These are phyloP conservation scores for Hemibagrus wyckioides DNA, from an alignment of 2,113 vertebrate species.

Conservation along the genomic window DNA sequence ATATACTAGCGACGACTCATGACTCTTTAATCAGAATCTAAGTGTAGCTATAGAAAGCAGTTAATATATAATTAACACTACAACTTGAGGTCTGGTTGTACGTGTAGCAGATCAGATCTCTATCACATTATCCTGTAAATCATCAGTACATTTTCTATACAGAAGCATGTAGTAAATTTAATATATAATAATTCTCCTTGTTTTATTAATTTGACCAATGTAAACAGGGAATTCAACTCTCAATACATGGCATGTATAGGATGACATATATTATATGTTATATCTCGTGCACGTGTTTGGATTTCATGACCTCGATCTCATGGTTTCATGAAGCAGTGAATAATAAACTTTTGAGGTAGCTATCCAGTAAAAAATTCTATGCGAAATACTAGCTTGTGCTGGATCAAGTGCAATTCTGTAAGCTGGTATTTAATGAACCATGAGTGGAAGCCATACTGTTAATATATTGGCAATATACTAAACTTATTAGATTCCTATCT, in stretches of 20 bases:
- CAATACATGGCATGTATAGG: background rate
- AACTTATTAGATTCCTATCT: too few relatives aligned
- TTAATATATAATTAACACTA: background rate
- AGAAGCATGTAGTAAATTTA: background rate
- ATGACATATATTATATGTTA: background rate
- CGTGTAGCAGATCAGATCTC: background rate
- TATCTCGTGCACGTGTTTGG: background rate
- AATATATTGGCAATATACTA: too few relatives aligned
- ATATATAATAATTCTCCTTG: background rate
- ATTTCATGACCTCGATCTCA: background rate
- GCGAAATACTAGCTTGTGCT: background rate
- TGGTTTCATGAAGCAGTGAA: background rate
- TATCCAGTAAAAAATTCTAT: background rate
- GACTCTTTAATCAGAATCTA: background rate
- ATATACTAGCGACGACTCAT: background rate
- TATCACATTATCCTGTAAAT: background rate
- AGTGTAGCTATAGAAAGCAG: background rate
- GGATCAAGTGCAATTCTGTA: background rate
- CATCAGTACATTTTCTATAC: background rate
- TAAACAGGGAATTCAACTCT: background rate
- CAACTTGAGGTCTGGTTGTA: background rate
- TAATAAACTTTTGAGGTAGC: background rate
- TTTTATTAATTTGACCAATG: background rate
- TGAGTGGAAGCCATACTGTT: background rate
- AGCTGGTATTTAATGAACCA: background rate